Base-by-base conservation (phyloP, 2,113 vertebrate genomes). In the Orthonyx spaldingii region DNA sequence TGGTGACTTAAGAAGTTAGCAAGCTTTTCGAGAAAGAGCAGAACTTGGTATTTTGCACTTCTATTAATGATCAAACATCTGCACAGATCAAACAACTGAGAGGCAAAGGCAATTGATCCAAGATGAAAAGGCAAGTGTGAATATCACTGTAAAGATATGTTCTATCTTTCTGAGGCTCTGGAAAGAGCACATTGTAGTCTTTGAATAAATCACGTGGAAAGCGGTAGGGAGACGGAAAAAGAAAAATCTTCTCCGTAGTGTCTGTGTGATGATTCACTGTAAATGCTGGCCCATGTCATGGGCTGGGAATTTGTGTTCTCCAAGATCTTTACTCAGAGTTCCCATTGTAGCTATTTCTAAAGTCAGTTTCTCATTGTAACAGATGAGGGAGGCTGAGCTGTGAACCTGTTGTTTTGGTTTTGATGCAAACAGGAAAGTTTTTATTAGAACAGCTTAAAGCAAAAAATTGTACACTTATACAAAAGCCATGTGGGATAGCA, bases 391-490 rank as follows among this genome's bases (percentile, higher is more conserved):
- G 52, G 35, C 80, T 78, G 83, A 90, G 59, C 89, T 70, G 16
- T 78, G 93, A 95, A 93, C 44, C 76, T 74, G 82, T 76, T 93
- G 69, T 77, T 94, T 96, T 89, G 86, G 5, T 86, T 92, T 66
- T 90, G 60, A 42, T 78, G 86, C 84, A 59, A 89, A 91, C 80
- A 89, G 80, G 72, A 50, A 92, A 91, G 65, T 78, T 91, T 92
- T 92, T 72, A 56, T 75, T 95, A 86, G 83, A 96, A 78, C 52
- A 75, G 46, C 47, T 93, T 93, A 47, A 96, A 90, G 33, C 61
- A 80, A 77, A 59, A 69, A 79, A 39, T 6, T 6, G 63, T 69
- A 3, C 70, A 19, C 64, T 88, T 81, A 3, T 0, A 52, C 39
- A 91, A 74, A 92, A 92, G 68, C 59, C 13, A 7, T 77, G 56